phyloP scores from a whole-genome alignment of 2,113 vertebrate species.

The Rhynchomys soricoides region DNA sequence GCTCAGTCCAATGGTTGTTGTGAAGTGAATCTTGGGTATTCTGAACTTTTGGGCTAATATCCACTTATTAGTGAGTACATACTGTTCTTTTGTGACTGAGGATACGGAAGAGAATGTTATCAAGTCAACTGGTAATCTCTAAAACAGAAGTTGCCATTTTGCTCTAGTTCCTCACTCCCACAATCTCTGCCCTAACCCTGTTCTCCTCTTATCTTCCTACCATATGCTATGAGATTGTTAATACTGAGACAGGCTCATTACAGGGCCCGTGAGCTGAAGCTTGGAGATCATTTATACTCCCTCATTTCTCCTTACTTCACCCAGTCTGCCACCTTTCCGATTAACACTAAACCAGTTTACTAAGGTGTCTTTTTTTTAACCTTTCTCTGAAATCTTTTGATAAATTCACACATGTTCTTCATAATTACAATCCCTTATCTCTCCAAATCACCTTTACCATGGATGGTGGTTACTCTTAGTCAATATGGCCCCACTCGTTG shows the following conservation, averaged over 20 bases:
- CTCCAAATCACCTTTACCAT: neutral
- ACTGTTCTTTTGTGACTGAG: too few relatives aligned
- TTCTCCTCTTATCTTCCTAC: neutral
- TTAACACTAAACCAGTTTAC: neutral
- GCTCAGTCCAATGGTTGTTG: too few relatives aligned
- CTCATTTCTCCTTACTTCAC: neutral
- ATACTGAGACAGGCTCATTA: neutral
- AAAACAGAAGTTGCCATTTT: slow-evolving; percentile 16
- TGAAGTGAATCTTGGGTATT: too few relatives aligned
- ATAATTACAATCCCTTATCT: neutral
- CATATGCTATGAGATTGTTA: neutral
- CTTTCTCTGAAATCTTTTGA: neutral
- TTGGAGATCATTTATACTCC: neutral
- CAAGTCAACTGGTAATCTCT: neutral
- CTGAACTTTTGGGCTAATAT: too few relatives aligned
- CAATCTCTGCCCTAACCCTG: neutral
- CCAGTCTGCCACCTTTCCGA: neutral
- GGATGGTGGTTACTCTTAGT: neutral
- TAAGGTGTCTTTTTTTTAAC: neutral
- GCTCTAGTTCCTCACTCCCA: neutral
- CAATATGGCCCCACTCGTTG: neutral
- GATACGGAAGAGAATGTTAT: neutral
- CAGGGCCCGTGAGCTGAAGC: neutral
- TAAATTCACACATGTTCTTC: neutral
- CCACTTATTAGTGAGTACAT: too few relatives aligned